Base-by-base conservation (phyloP, 2,797 vertebrate genomes). In the Spondyliosoma cantharus region DNA sequence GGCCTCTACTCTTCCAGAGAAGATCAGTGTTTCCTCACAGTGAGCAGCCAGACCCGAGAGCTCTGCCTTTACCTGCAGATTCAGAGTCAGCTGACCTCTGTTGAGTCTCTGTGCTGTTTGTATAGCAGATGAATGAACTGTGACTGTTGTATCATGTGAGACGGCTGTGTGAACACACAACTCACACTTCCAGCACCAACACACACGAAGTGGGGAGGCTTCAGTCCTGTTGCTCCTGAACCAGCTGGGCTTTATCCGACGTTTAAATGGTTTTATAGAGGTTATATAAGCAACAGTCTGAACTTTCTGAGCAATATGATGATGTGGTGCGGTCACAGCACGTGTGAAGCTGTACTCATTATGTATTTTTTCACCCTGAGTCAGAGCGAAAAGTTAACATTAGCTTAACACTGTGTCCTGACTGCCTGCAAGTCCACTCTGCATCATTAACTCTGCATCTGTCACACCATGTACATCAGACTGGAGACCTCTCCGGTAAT, bases 241-340 rank as follows among this genome's bases (percentile, higher is more conserved):
- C 37, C 37, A 37, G 7, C 67, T 53, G 61, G 58, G 61, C 60
- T 74, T 50, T 7, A 74, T 69, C 48, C 24, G 50, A n/a, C 59
- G 70, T 62, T 74, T 60, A 45, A 74, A 68, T 63, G 5, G 20
- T 22, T 72, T 63, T 20, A n/a, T 20, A 61, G 17, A 16, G 22
- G 37, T 73, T 61, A 78, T 84, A 62, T 58, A 61, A 83, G 67
- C n/a, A 74, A 74, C 70, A 70, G 17, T 24, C 25, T 2, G 16
- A 76, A 73, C 20, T 71, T 75, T 16, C 61, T 53, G 42, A 86
- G 87, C 87, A 86, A 89, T 89, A 86, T 83, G 20, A 60, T 73
- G 71, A 76, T 64, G 58, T 32, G 9, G 52, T 56, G 61, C 4
- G 37, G 76, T 73, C 66, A 48, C 67, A 42, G 66, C 46, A 66